Percentiles rank a stretch among this genome's conserved stretches.
These are phyloP conservation scores for Trichonephila clavipes DNA, from an alignment of 1,140 invertebrate species.

Conservation along the genomic window DNA sequence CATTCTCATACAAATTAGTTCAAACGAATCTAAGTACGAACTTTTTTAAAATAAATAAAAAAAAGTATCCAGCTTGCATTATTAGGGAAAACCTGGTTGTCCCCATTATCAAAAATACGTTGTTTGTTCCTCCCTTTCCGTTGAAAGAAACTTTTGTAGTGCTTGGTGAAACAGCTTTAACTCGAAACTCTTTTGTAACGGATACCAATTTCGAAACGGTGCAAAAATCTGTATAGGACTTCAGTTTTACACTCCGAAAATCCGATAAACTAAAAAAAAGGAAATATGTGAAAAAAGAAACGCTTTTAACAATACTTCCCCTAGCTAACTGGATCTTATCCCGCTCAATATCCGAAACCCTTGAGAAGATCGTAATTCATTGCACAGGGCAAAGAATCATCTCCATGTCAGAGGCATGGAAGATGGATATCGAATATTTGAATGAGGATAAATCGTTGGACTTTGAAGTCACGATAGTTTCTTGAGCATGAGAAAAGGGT, in stretches of 20 bases:
- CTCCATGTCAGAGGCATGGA: conserved; percentile 42
- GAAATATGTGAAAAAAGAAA: not conserved
- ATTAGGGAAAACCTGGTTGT: not conserved
- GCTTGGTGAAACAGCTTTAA: not conserved
- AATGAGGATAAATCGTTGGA: conserved; percentile 61
- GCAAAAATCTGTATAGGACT: not conserved
- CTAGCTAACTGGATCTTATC: conserved; percentile 49
- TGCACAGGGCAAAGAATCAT: conserved; percentile 52
- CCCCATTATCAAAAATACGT: not conserved
- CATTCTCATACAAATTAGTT: no score
- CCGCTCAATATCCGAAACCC: conserved; percentile 60
- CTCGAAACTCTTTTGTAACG: not conserved
- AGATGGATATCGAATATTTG: conserved; percentile 66
- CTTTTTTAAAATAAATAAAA: no score
- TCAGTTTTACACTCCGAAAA: conserved; percentile 28
- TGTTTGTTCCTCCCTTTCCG: not conserved
- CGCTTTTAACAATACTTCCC: not conserved
- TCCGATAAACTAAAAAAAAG: conserved; percentile 34
- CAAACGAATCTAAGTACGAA: no score
- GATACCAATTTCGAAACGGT: conserved; percentile 55
- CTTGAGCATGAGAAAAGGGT: conserved; percentile 30
- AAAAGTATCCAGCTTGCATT: no score
- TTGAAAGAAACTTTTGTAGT: not conserved
- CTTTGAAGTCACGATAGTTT: conserved; percentile 66
- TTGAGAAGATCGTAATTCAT: conserved; percentile 53